Evolutionary conservation across 2,113 vertebrate genomes (phyloP).

Genomic region (Indicator indicator): DNA sequence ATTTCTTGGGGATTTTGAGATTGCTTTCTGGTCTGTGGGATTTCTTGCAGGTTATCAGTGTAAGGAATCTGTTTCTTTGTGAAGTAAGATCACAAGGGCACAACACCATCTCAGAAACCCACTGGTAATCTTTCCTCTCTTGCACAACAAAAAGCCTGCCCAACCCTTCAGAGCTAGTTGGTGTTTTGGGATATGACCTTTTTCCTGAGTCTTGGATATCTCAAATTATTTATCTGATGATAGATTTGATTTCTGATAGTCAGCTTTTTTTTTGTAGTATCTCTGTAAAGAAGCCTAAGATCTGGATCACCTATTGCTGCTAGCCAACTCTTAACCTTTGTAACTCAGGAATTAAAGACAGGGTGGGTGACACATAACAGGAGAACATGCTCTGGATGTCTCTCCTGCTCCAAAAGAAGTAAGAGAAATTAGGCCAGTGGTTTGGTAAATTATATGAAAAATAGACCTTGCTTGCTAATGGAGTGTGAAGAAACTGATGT

Average conservation of each 20-base stretch:
- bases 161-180: neutral
- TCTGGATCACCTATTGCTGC: neutral
- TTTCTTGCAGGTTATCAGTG: neutral
- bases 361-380: neutral
- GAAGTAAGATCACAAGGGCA: neutral
- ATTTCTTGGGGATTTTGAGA: neutral
- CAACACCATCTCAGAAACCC: neutral
- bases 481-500: conserved; percentile 78
- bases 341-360: neutral
- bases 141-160: neutral
- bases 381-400: neutral
- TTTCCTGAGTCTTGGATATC: neutral
- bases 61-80: neutral
- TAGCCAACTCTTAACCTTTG: neutral
- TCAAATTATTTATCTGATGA: neutral
- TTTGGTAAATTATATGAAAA: conserved; percentile 80
- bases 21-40: neutral
- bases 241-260: neutral
- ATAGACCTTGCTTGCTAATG: conserved; percentile 76
- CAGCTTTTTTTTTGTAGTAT: neutral
- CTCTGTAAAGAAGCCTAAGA: neutral
- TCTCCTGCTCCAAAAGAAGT: conserved; percentile 64
- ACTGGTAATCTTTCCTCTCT: neutral
- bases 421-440: conserved; percentile 75
- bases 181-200: neutral